Evolutionary conservation across 2,888 invertebrate genomes (phyloP), one percentile per base, ranked within the genome.

Genomic region (Macaria liturata): DNA sequence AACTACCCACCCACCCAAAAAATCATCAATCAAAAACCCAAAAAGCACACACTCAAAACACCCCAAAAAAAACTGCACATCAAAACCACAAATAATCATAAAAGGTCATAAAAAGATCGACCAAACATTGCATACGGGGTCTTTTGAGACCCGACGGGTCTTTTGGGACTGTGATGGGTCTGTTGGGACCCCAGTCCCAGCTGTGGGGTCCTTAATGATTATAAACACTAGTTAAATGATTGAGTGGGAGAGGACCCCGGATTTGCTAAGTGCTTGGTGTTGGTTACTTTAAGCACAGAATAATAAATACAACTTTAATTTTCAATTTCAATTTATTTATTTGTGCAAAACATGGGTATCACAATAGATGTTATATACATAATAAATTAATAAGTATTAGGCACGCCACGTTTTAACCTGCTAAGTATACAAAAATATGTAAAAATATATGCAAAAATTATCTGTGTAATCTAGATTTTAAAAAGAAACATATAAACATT

Each of bases 141-240:
- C 20, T 20, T 20, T 20, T 20, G 20, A 20, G 20, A 20, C 20
- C 20, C 20, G 20, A 20, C 20, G 20, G 20, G 20, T 20, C 20
- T 20, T 20, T 20, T 37, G 75, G 73, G 80, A 72, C 57, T 7
- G 8, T 42, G 72, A 78, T 77, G 73, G 68, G 68, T 50, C 77
- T 56, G 59, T 9, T 34, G 78, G 58, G 70, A 70, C 64, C 54
- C 51, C 40, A 9, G 50, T 54, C 20, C 62, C 59, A 46, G 67
- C 62, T 64, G 67, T 58, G 58, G 61, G 72, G 72, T 70, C 68
- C 68, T 72, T 88, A 88, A 88, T 87, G 84, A 83, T 78, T 78
- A 87, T 88, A 88, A 89, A 89, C 87, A 88, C 81, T 83, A 78
- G 81, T 83, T 84, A 86, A 86, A 86, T 88, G 88, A 87, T 88